Conservation (phyloP, 2,113 vertebrate species). For the Clarias batrachus region DNA sequence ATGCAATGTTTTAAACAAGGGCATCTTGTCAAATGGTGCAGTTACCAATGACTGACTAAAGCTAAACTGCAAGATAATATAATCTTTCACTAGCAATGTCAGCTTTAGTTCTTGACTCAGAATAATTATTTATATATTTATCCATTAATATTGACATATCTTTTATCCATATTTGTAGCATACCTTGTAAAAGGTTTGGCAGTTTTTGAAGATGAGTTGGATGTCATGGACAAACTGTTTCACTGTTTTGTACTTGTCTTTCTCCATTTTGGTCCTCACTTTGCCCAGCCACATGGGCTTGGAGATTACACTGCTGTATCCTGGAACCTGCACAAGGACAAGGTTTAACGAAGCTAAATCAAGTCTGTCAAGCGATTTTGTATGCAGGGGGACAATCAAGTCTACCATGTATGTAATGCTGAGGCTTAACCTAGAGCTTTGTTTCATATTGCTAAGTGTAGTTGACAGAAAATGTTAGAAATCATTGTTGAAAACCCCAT, state of each 20-base stretch:
- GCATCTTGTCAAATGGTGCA: not conserved
- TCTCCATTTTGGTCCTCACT: not conserved
- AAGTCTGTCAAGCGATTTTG: not conserved
- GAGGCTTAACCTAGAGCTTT: not conserved
- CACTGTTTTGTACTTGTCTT: not conserved
- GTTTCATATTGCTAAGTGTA: too few relatives aligned
- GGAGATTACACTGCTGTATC: not conserved
- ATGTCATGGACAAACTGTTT: not conserved
- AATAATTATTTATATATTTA: not conserved
- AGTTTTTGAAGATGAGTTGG: not conserved
- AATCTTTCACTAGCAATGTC: not conserved
- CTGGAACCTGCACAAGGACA: not conserved
- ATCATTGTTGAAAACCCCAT: too few relatives aligned
- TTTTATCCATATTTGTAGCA: constrained; percentile 27
- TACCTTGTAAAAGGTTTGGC: not conserved
- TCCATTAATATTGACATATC: not conserved
- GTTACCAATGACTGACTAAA: not conserved
- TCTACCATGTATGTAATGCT: not conserved
- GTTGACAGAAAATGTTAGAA: too few relatives aligned
- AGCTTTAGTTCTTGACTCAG: not conserved
- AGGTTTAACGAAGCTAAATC: not conserved
- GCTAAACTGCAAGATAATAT: not conserved
- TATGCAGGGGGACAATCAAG: not conserved
- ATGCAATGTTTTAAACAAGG: not conserved
- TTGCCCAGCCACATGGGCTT: not conserved